Evolutionary conservation across 2,888 invertebrate species (phyloP), one percentile per base, ranked within the genome.

Genomic region (Tenthredo notha): DNA sequence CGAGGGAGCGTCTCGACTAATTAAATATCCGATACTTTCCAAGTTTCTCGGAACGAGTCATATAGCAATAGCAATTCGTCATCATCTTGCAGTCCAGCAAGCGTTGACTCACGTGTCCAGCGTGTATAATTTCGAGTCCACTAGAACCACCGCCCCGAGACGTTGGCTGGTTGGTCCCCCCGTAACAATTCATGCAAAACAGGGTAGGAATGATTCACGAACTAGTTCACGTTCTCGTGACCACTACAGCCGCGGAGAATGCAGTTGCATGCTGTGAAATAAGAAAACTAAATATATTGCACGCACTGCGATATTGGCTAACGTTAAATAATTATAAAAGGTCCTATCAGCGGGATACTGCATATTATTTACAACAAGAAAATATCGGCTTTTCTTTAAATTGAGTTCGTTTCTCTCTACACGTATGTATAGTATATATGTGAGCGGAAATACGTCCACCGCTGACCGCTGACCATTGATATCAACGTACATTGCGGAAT

Each of bases 161-260:
- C 77, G 86, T 86, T 88, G 88, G 87, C 87, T 40, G 33, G 80
- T n/a, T 77, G 50, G 47, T 54, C 78, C 77, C 61, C 87, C 77
- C 87, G 88, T 88, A 91, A 90, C 91, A 91, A 92, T 92, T 92
- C 92, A 92, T 92, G 92, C 91, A 91, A 92, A 92, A 91, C 90
- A 90, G 91, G 91, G 90, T 91, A 90, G 89, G 90, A 90, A 92
- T 93, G 93, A 93, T 92, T 93, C 93, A 93, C 92, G 90, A 92
- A 93, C 93, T 92, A 92, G 93, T 93, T 92, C 90, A 91, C 92
- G 90, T 91, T 92, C 92, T 90, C 90, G 90, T 89, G 89, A 90
- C 72, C 72, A 37, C 37, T 37, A 18, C 72, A 21, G 72, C 29
- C 25, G 54, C 90, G 88, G 90, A 88, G 84, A 84, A 58, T 80